Evolutionary conservation across 1,140 invertebrate species (phyloP).

Genomic region (Zaprionus gabonicus): DNA sequence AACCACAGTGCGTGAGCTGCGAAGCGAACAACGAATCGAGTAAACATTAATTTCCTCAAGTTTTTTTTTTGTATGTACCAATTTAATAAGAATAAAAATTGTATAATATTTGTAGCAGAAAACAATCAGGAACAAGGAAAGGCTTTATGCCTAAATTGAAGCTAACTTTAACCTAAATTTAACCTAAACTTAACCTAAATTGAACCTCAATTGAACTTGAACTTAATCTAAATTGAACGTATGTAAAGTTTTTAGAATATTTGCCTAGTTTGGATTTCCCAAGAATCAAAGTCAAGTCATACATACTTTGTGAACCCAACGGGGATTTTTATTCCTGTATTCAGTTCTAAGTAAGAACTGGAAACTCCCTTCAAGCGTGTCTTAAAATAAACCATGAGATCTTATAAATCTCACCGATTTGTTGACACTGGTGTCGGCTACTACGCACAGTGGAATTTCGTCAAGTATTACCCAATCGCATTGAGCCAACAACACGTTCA

Average conservation of each 20-base stretch:
- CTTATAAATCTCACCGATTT: conserved; percentile 5
- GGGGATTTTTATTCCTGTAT: not conserved
- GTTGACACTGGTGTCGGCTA: not conserved
- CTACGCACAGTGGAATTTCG: conserved; percentile 15
- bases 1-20: conserved; percentile 8
- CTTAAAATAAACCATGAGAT: conserved; percentile 7
- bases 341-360: not conserved
- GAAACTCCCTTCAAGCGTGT: not conserved
- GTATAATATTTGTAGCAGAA: not conserved
- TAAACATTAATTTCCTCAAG: conserved; percentile 1
- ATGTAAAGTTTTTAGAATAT: too few relatives aligned
- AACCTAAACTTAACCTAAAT: too few relatives aligned
- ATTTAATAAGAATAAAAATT: conserved; percentile 2
- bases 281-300: not conserved
- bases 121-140: not conserved
- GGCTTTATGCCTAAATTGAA: not conserved
- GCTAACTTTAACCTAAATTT: too few relatives aligned
- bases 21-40: not conserved
- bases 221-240: too few relatives aligned
- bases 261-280: not conserved
- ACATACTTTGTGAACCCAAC: not conserved
- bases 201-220: too few relatives aligned
- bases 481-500: conserved; percentile 12
- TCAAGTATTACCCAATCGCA: conserved; percentile 22
- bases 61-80: conserved; percentile 29